Evolutionary conservation across 2,888 invertebrate species (phyloP), one percentile per base, ranked within the genome.

Genomic region (Lutraria lutraria): DNA sequence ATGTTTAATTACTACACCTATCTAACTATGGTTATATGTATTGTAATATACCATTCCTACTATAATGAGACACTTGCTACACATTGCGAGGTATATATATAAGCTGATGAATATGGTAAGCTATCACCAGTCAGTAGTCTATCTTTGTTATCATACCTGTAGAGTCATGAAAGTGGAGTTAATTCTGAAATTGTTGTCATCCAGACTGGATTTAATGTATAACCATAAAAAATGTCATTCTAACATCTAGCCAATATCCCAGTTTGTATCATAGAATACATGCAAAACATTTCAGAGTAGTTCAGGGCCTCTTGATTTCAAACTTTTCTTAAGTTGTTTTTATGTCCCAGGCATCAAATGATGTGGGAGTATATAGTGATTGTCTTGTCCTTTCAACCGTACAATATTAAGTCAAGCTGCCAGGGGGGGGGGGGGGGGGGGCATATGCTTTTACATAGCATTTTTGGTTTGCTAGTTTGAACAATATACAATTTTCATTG

Each of bases 1-100:
- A 63, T 63, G n/a, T 63, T 2, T 15, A 8, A 63, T 53, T 53
- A 15, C 15, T 19, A 63, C 63, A 68, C 63, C 63, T 25, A 68
- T 68, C 0, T 68, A 68, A 68, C 25, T n/a, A n/a, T 68, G 63
- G 63, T 68, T n/a, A 68, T 68, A 68, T 68, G n/a, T 68, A 68
- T 68, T 68, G n/a, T 68, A 25, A 68, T 68, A 25, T 25, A 68
- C 63, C 63, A 68, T 68, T 68, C n/a, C 63, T 25, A 68, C 25
- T n/a, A 25, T 63, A 63, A 63, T n/a, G 63, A 63, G 63, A 68
- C 63, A 25, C 25, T 1, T 25, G 3, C 12, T 25, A 68, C 25
- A 25, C 63, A 68, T 68, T 68, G 25, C 63, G n/a, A n/a, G 63
- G 63, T 43, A 43, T 43, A 25, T 63, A 68, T 25, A 68, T 68